phyloP scores from a whole-genome alignment of 2,888 invertebrate species.

The Gasteruption jaculator region DNA sequence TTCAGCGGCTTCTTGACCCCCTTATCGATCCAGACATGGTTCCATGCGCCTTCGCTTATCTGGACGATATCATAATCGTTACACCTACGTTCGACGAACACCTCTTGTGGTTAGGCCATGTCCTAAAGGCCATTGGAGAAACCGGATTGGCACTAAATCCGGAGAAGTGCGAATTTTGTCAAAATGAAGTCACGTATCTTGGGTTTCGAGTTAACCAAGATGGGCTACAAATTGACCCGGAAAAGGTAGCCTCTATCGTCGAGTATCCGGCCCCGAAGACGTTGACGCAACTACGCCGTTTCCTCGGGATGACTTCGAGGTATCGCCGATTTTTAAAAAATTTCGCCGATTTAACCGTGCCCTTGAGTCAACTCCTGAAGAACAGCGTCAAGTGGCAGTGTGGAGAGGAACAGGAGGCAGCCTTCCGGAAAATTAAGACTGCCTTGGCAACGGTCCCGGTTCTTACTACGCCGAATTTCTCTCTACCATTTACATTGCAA shows the following conservation, averaged over 20 bases:
- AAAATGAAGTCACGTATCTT: too few relatives aligned
- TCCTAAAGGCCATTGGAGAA: slow-evolving; percentile 9
- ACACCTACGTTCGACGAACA: slow-evolving; percentile 16
- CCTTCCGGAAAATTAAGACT: slow-evolving; percentile 21
- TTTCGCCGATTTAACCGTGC: slow-evolving; percentile 22
- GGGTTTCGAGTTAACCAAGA: too few relatives aligned
- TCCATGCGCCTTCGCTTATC: slow-evolving; percentile 14
- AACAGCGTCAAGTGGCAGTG: slow-evolving; percentile 23
- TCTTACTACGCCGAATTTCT: slow-evolving; percentile 25
- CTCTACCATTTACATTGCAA: slow-evolving; percentile 17
- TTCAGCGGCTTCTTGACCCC: slow-evolving; percentile 27
- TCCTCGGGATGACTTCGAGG: slow-evolving; percentile 33
- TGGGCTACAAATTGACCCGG: slow-evolving; percentile 12
- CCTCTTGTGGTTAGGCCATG: slow-evolving; percentile 3
- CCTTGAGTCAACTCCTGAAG: slow-evolving; percentile 24
- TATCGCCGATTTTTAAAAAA: slow-evolving; percentile 31
- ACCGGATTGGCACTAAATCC: slow-evolving; percentile 9
- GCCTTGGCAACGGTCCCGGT: slow-evolving; percentile 19
- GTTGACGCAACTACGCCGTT: slow-evolving; percentile 22
- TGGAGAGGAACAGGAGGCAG: slow-evolving; percentile 20
- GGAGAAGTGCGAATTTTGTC: slow-evolving; percentile 15
- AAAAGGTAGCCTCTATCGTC: slow-evolving; percentile 14
- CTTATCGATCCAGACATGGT: slow-evolving; percentile 22
- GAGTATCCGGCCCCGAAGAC: slow-evolving; percentile 22
- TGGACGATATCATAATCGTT: slow-evolving; percentile 15